phyloP scores from a whole-genome alignment of 2,797 vertebrate genomes.

The Cynopterus sphinx region DNA sequence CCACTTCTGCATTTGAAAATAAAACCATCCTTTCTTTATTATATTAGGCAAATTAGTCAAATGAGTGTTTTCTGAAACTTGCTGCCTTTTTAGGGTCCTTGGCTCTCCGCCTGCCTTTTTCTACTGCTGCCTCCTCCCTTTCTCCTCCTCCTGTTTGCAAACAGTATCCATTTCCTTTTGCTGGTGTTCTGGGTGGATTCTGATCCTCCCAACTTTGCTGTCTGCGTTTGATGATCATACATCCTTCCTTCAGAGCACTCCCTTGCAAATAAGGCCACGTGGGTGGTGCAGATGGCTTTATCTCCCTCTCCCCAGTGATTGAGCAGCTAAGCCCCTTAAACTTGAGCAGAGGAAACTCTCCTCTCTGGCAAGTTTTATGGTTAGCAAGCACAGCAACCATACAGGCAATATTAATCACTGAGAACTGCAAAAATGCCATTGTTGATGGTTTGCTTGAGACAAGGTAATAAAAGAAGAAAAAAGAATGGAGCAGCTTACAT shows the following conservation, averaged over 20 bases:
- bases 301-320: neutral
- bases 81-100: constrained; percentile 79
- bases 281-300: neutral
- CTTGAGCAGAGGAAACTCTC: neutral
- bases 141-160: constrained; percentile 77
- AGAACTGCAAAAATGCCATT: constrained; percentile 58
- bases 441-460: constrained; percentile 43
- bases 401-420: constrained; percentile 32
- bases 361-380: constrained; percentile 27
- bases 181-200: constrained; percentile 59
- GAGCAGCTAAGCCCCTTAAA: neutral
- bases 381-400: constrained; percentile 8
- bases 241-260: neutral
- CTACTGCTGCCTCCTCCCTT: constrained; percentile 42
- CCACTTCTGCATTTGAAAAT: constrained; percentile 76
- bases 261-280: neutral
- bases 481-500: constrained; percentile 15
- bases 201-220: constrained; percentile 59
- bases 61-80: constrained; percentile 85
- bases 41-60: constrained; percentile 84
- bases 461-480: neutral
- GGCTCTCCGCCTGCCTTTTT: constrained; percentile 77
- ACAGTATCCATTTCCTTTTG: constrained; percentile 58
- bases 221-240: constrained; percentile 41
- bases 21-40: constrained; percentile 79